Base-by-base conservation (phyloP, 2,888 invertebrate genomes). In the Galerucella calmariensis region DNA sequence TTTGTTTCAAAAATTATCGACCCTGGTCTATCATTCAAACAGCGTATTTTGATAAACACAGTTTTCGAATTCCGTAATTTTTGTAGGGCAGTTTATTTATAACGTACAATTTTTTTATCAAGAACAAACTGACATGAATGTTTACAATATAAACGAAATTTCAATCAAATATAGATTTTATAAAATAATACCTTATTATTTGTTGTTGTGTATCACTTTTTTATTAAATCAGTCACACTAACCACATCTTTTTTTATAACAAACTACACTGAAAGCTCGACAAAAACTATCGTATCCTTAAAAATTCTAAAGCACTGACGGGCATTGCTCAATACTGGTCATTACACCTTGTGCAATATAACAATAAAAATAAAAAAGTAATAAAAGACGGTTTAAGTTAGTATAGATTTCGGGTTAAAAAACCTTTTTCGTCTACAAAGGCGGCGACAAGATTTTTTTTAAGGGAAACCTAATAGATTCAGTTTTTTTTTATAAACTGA, bases 311-410 rank as follows among this genome's bases (percentile, higher is more conserved):
- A 56, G 61, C 70, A 71, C 73, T 71, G 51, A 46, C 51, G 67
- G 69, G 20, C 69, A 66, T 65, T 72, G 53, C 67, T 67, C 62
- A 27, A 68, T 68, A 63, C 74, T 76, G 77, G 78, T 77, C 75
- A 74, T 77, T 77, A 73, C 78, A 77, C 75, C 78, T 76, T 75
- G 72, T 69, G 73, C 75, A 79, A 74, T 73, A 71, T 71, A 69
- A 74, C 74, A 70, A 76, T 74, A 74, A 65, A 27, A 69, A 79
- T 79, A 79, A 78, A 78, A 76, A 75, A 75, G 63, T 65, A 65
- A 65, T 65, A 65, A 65, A 65, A 65, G 14, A 65, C 63, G 63
- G 44, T 12, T 69, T 74, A 67, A 61, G 58, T 73, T 69, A 27
- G 27, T 27, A 65, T 68, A 56, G 51, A 59, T 70, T 71, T 65